Conservation (phyloP, 2,113 vertebrate species). For the Colistium nudipinnis region DNA sequence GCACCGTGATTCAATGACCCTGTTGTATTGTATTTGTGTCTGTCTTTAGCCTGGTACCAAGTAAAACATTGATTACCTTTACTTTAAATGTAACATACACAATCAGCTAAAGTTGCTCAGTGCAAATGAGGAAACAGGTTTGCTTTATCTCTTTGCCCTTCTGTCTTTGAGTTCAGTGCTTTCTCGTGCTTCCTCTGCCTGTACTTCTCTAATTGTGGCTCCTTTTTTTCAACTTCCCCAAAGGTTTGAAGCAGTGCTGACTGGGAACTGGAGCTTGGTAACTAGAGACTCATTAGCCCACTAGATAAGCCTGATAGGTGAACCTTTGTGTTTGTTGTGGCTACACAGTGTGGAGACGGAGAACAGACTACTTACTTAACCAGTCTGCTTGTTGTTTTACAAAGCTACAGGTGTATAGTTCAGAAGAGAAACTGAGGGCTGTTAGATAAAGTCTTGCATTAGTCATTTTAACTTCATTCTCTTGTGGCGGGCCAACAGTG, state of each 20-base stretch:
- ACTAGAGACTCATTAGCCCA: constrained; percentile 73
- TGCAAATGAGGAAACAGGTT: constrained; percentile 19
- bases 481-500: constrained; percentile 11
- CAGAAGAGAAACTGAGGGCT: not conserved
- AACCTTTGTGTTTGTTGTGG: constrained; percentile 68
- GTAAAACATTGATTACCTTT: not conserved
- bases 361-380: constrained; percentile 16
- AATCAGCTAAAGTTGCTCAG: constrained; percentile 13
- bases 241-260: constrained; percentile 55
- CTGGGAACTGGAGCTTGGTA: constrained; percentile 58
- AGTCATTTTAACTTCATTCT: constrained; percentile 10
- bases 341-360: constrained; percentile 46
- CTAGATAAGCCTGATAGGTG: constrained; percentile 54
- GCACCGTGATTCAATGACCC: not conserved
- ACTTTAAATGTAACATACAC: not conserved
- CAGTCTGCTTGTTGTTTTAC: constrained; percentile 12
- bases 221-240: constrained; percentile 64
- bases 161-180: constrained; percentile 55
- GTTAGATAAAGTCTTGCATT: constrained; percentile 9
- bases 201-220: constrained; percentile 66
- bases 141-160: constrained; percentile 13
- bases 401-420: not conserved
- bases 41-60: not conserved
- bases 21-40: not conserved
- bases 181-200: constrained; percentile 44